Evolutionary conservation across 2,888 invertebrate species (phyloP).

Genomic region (Tipula confusa): DNA sequence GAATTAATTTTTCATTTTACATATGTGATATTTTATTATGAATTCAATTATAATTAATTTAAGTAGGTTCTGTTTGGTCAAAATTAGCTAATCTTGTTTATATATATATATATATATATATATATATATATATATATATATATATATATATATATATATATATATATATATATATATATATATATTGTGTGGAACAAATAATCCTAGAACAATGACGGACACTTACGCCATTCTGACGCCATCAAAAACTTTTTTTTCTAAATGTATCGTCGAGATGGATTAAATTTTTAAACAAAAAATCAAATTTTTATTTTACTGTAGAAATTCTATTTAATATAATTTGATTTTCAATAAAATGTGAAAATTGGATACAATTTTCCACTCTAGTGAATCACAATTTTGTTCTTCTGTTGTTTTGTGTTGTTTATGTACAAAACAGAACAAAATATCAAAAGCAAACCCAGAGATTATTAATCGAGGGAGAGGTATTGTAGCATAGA

Average conservation of each 20-base stretch:
- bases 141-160: too few relatives aligned
- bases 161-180: too few relatives aligned
- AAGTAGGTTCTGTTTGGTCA: background rate
- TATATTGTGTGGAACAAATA: too few relatives aligned
- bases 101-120: background rate
- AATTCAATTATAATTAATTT: conserved; percentile 20
- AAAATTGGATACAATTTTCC: too few relatives aligned
- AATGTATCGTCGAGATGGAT: background rate
- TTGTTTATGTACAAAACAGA: background rate
- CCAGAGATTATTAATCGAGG: background rate
- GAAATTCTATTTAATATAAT: conserved; percentile 20
- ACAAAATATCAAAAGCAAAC: conserved; percentile 6
- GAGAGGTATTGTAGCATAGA: conserved; percentile 1
- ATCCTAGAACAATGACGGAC: background rate
- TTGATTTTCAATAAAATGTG: conserved; percentile 8
- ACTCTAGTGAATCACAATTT: too few relatives aligned
- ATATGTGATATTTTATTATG: background rate
- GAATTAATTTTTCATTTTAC: background rate
- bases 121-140: too few relatives aligned
- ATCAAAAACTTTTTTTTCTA: background rate
- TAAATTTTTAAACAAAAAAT: conserved; percentile 12
- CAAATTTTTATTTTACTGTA: background rate
- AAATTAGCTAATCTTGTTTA: background rate
- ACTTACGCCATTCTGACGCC: background rate
- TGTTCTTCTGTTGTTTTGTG: background rate